phyloP scores from a whole-genome alignment of 2,888 invertebrate genomes.

The Drepana falcataria region DNA sequence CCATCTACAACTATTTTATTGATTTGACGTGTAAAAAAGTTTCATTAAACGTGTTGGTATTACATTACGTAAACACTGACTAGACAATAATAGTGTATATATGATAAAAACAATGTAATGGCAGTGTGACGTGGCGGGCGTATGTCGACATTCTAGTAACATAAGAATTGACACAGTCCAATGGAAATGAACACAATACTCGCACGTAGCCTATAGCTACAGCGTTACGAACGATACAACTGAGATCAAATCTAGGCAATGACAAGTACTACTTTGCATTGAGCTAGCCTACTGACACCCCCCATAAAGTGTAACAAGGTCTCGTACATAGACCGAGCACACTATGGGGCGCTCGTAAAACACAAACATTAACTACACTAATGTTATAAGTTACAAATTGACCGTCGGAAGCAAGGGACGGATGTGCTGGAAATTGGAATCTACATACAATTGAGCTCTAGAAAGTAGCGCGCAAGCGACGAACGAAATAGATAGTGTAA shows the following conservation, averaged over 20 bases:
- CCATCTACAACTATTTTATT: conserved; percentile 73
- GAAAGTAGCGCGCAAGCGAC: conserved; percentile 21
- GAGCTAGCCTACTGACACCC: conserved; percentile 33
- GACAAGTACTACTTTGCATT: conserved; percentile 51
- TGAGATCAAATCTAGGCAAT: conserved; percentile 41
- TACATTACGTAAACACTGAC: conserved; percentile 35
- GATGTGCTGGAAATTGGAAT: conserved; percentile 36
- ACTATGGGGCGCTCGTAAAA: conserved; percentile 49
- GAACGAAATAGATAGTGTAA: conserved; percentile 31
- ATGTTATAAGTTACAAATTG: conserved; percentile 27
- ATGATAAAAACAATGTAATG: conserved; percentile 46
- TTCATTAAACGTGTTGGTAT: conserved; percentile 59
- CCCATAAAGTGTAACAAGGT: conserved; percentile 68
- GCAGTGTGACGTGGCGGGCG: conserved; percentile 72
- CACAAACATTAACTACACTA: conserved; percentile 32
- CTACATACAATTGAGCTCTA: conserved; percentile 41
- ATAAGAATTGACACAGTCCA: conserved; percentile 84
- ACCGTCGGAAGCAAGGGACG: conserved; percentile 45
- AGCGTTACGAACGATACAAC: conserved; percentile 12
- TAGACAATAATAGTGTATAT: conserved; percentile 36
- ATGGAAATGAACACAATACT: conserved; percentile 66
- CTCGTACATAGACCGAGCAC: conserved; percentile 69
- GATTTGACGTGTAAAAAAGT: conserved; percentile 61
- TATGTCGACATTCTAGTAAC: conserved; percentile 82
- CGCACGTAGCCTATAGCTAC: conserved; percentile 34